Percentiles rank a stretch among this genome's conserved stretches.
These are phyloP conservation scores for Pristis pectinata DNA, from an alignment of 2,797 vertebrate genomes.

Conservation along the genomic window DNA sequence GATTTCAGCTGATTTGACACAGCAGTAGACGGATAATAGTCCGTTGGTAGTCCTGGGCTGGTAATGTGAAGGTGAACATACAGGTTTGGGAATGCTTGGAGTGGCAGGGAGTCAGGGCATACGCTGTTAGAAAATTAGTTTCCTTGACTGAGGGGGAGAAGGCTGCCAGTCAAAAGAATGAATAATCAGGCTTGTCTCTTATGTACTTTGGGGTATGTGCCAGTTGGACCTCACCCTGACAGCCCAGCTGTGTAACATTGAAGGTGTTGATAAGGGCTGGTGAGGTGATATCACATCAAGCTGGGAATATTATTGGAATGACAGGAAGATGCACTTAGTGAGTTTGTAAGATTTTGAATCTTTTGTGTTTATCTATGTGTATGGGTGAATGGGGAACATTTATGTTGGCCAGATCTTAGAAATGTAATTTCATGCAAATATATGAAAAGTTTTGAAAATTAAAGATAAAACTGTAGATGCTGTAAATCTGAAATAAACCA, in stretches of 20 bases:
- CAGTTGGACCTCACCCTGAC: background rate
- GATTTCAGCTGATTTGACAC: background rate
- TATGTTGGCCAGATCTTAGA: background rate
- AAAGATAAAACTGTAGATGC: too few relatives aligned
- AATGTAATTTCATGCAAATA: background rate
- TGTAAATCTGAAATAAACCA: too few relatives aligned
- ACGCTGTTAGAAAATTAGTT: background rate
- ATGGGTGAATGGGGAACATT: background rate
- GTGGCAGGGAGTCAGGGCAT: background rate
- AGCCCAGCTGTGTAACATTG: background rate
- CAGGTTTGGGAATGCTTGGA: background rate
- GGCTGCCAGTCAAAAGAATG: background rate
- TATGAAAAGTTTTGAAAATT: background rate
- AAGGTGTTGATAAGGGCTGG: too few relatives aligned
- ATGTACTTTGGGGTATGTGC: background rate
- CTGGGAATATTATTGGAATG: too few relatives aligned
- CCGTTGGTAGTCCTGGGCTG: background rate
- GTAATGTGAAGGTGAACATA: background rate
- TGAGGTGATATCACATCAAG: too few relatives aligned
- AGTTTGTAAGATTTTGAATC: background rate
- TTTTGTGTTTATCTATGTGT: background rate
- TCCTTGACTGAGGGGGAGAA: background rate
- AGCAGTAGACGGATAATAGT: background rate
- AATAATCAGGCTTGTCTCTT: background rate
- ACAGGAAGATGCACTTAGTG: background rate